phyloP scores from a whole-genome alignment of 2,113 vertebrate species.

The Paradoxurus hermaphroditus region DNA sequence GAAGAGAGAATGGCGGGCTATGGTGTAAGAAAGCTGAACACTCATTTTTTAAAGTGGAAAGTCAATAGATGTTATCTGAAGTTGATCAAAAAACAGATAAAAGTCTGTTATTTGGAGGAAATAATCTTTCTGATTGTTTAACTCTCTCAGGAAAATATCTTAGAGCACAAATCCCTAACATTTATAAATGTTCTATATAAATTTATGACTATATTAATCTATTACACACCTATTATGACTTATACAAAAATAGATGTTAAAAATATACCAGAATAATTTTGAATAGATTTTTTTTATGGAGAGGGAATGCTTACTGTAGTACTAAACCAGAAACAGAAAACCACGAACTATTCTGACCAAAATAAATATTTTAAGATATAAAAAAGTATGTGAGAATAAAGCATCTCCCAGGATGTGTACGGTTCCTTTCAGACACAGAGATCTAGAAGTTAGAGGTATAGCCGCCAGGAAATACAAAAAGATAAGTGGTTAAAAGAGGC shows the following conservation, averaged over 20 bases:
- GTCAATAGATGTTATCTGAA: background rate
- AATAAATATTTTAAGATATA: background rate
- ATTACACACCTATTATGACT: background rate
- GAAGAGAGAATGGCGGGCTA: background rate
- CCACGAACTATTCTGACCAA: slow-evolving; percentile 17
- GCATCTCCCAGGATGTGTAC: background rate
- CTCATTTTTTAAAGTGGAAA: background rate
- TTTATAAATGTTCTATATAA: background rate
- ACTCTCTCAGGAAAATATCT: slow-evolving; percentile 26
- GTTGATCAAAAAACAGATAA: slow-evolving; percentile 2
- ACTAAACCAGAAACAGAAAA: slow-evolving; percentile 17
- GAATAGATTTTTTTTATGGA: background rate
- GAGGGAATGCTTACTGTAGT: background rate
- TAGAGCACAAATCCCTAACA: background rate
- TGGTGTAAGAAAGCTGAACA: background rate
- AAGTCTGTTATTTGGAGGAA: background rate
- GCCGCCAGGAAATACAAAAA: background rate
- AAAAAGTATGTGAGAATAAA: slow-evolving; percentile 4
- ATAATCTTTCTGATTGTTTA: background rate
- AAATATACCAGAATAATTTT: background rate
- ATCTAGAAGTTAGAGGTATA: background rate
- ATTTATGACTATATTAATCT: background rate
- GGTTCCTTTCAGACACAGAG: background rate
- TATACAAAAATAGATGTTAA: background rate
- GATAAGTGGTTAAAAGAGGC: background rate